Evolutionary conservation across 2,113 vertebrate species (phyloP), one percentile per base, ranked within the genome.

Genomic region (Scatophagus argus): DNA sequence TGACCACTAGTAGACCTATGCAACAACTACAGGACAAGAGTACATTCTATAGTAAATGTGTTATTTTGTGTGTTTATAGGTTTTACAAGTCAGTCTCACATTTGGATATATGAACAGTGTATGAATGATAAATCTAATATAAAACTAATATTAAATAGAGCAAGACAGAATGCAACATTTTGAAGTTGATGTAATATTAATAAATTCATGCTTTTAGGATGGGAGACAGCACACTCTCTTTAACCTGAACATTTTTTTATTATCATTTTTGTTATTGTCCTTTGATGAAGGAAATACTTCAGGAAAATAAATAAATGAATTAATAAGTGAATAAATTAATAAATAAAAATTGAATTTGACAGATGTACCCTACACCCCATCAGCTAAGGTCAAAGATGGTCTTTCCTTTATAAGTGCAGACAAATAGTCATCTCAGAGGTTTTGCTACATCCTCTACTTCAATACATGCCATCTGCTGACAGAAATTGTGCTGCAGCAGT

Each of bases 401-500:
- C 19, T 62, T 63, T 49, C 21, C 54, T 43, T 16, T 19, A 32
- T 39, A 60, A 64, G 17, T 44, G 36, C 70, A 44, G 62, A 79
- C 41, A 79, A 43, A 85, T 59, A 46, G 41, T 63, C 39, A 69
- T 74, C 77, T 67, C 46, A 70, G 38, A 74, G 12, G 27, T 59
- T 84, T 56, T 41, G 25, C 52, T 39, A 27, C 41, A 61, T 83
- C 23, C 13, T 71, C 34, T 59, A 63, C 51, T 73, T 85, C 38
- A 1, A 38, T 31, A 52, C 29, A 51, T 66, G 31, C 25, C 65
- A 27, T 75, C 39, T 52, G 32, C 47, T 78, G 65, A 82, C 70
- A 74, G 29, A 63, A 74, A 80, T 52, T 71, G 68, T 74, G 25
- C 77, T 64, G 59, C 46, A 78, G 62, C 75, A 29, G 27, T 75